Evolutionary conservation across 35 echinoderm and acorn worm genomes (phyloP).

Genomic region (Ptychodera flava): DNA sequence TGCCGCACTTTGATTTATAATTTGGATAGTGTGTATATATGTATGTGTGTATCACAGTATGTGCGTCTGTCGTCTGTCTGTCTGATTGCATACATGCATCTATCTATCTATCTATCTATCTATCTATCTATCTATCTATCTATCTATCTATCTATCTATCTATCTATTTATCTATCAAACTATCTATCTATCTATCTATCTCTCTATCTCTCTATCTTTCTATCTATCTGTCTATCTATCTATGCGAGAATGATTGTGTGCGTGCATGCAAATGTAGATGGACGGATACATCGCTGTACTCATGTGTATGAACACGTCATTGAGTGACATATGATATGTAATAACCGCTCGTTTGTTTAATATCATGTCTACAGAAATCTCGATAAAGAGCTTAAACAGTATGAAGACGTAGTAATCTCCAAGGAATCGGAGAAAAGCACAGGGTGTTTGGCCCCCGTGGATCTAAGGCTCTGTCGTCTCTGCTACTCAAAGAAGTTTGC

Average conservation of each 20-base stretch:
- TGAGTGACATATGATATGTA: too few species aligned
- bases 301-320: too few species aligned
- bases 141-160: neutral
- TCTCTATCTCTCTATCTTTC: too few species aligned
- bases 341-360: neutral
- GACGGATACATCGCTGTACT: too few species aligned
- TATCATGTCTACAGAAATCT: neutral
- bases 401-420: neutral
- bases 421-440: neutral
- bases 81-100: neutral
- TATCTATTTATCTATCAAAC: neutral
- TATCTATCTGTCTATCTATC: too few species aligned
- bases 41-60: neutral
- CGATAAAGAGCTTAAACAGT: neutral
- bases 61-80: too few species aligned
- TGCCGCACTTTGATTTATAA: too few species aligned
- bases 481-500: conserved; percentile 6
- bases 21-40: neutral
- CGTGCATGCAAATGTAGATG: too few species aligned
- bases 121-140: neutral
- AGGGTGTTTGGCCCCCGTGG: neutral
- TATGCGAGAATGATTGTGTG: too few species aligned
- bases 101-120: neutral
- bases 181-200: too few species aligned
- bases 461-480: conserved; percentile 5